Percentiles rank a stretch among this genome's conserved stretches.
These are phyloP conservation scores for Hoplias malabaricus DNA, from an alignment of 2,113 vertebrate genomes.

Conservation along the genomic window DNA sequence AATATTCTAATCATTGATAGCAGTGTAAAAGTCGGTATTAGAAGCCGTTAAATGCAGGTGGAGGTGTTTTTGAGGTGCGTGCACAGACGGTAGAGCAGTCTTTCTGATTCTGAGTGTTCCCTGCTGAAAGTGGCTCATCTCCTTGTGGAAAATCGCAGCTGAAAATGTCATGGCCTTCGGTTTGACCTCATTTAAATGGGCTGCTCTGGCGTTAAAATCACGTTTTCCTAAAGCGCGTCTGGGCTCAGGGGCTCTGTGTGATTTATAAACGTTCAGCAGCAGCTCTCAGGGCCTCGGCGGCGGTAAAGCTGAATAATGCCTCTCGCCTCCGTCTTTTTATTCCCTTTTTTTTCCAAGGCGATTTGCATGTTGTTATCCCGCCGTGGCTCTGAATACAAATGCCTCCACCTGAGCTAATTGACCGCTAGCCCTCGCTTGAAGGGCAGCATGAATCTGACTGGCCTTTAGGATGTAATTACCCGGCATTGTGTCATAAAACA, in stretches of 20 bases:
- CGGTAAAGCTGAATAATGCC: slow-evolving; percentile 3
- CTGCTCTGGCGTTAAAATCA: not conserved
- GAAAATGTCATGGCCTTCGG: not conserved
- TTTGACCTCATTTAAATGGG: slow-evolving; percentile 2
- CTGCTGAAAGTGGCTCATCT: not conserved
- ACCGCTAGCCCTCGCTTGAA: slow-evolving; percentile 70
- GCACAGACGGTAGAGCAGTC: no score
- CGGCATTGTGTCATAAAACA: slow-evolving; percentile 63
- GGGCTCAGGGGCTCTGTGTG: not conserved
- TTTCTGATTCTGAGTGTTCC: no score
- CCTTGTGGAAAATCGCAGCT: not conserved
- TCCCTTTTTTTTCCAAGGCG: not conserved
- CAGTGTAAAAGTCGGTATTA: no score
- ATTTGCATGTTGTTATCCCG: slow-evolving; percentile 37
- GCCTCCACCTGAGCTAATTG: slow-evolving; percentile 69
- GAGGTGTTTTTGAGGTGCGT: no score
- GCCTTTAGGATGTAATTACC: slow-evolving; percentile 74
- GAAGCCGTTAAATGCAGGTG: no score
- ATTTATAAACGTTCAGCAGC: not conserved
- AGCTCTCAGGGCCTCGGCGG: not conserved
- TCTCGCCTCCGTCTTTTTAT: not conserved
- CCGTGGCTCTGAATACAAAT: slow-evolving; percentile 68
- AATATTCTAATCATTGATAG: no score
- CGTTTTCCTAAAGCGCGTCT: not conserved
- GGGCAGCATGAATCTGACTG: slow-evolving; percentile 62